Percentiles rank a stretch among this genome's conserved stretches.
These are phyloP conservation scores for Dicyrtomina minuta DNA, from an alignment of 2,888 invertebrate species.

Conservation along the genomic window DNA sequence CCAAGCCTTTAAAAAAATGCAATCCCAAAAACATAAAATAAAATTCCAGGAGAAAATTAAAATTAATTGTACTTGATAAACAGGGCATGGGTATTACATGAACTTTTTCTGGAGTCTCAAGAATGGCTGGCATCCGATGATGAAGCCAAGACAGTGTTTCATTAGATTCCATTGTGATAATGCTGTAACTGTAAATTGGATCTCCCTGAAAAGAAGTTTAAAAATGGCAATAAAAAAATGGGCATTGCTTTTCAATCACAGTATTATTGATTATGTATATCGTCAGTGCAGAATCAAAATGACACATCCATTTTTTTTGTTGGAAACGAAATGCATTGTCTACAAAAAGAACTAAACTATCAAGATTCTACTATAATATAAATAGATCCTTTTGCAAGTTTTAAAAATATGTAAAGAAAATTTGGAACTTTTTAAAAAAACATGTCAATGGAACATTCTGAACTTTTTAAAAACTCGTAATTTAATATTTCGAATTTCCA, in stretches of 20 bases:
- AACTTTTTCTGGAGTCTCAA: conserved; percentile 68
- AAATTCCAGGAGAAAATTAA: no score
- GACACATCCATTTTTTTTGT: neutral
- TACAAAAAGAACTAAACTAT: no score
- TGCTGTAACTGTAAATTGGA: conserved; percentile 70
- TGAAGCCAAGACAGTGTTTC: conserved; percentile 71
- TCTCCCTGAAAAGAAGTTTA: conserved; percentile 57
- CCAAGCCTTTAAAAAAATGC: conserved; percentile 63
- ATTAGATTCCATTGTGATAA: conserved; percentile 76
- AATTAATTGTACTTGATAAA: neutral
- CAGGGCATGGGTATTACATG: conserved; percentile 59
- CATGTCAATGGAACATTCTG: no score
- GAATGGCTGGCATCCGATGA: conserved; percentile 77
- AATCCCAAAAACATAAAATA: no score
- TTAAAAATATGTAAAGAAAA: no score
- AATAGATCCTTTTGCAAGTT: no score
- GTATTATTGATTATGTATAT: neutral
- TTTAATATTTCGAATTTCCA: no score
- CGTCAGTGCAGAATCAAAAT: neutral
- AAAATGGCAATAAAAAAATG: conserved; percentile 32
- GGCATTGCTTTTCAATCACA: neutral
- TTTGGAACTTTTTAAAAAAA: no score
- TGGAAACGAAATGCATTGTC: no score
- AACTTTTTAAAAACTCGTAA: no score
- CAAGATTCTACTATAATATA: no score